Conservation (phyloP, 2,797 vertebrate genomes). For the Somateria mollissima region DNA sequence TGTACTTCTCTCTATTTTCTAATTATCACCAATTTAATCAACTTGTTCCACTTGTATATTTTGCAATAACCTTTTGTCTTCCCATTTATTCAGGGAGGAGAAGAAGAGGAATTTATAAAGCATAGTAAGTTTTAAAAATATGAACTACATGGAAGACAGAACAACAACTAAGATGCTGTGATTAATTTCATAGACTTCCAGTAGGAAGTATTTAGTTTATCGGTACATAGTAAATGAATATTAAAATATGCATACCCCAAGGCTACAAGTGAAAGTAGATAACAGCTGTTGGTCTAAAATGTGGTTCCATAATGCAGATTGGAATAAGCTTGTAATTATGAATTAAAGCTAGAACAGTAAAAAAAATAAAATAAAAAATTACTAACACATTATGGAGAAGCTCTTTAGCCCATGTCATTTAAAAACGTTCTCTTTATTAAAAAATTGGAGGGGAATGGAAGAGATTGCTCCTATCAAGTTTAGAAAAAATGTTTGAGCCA, state of each 20-base stretch:
- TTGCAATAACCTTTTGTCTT: slow-evolving; percentile 61
- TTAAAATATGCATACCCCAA: slow-evolving; percentile 82
- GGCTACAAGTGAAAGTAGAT: slow-evolving; percentile 79
- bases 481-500: background rate
- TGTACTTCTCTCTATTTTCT: slow-evolving; percentile 42
- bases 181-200: slow-evolving; percentile 83
- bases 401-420: slow-evolving; percentile 59
- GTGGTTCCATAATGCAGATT: slow-evolving; percentile 78
- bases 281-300: slow-evolving; percentile 85
- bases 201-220: slow-evolving; percentile 84
- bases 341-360: slow-evolving; percentile 77
- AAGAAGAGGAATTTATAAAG: slow-evolving; percentile 19
- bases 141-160: slow-evolving; percentile 78
- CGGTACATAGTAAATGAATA: slow-evolving; percentile 82
- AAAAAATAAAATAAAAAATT: slow-evolving; percentile 43
- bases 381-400: slow-evolving; percentile 51
- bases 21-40: slow-evolving; percentile 60
- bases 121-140: slow-evolving; percentile 58
- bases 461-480: background rate
- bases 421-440: slow-evolving; percentile 58
- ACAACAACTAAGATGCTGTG: slow-evolving; percentile 81
- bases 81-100: background rate
- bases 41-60: slow-evolving; percentile 34
- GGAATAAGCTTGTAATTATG: slow-evolving; percentile 83
- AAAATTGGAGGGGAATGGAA: background rate